These are phyloP conservation scores for Habropoda laboriosa DNA, from an alignment of 1,140 invertebrate genomes.

Conservation along the genomic window DNA sequence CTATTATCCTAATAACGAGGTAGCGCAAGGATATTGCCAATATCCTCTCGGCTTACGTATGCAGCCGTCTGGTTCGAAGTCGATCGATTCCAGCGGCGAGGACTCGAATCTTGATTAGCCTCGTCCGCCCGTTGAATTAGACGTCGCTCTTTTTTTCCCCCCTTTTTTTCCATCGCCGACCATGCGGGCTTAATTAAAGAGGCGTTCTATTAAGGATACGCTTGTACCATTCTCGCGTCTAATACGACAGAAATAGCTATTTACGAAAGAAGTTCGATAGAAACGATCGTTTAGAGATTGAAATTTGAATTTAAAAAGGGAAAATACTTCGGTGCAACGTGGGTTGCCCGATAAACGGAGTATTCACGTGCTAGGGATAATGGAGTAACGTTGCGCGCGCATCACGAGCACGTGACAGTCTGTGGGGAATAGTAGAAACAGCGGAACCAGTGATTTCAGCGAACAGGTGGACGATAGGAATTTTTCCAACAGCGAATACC, in stretches of 20 bases:
- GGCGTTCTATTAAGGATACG: conserved; percentile 62
- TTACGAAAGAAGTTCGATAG: too few species aligned
- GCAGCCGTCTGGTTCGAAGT: conserved; percentile 1
- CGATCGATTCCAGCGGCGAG: conserved; percentile 44
- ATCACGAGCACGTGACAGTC: not conserved
- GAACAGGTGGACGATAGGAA: not conserved
- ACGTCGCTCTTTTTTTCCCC: conserved; percentile 50
- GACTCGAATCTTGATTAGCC: conserved; percentile 42
- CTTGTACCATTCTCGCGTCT: too few species aligned
- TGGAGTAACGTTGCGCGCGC: not conserved
- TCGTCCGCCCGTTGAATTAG: conserved; percentile 44
- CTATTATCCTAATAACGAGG: conserved; percentile 32
- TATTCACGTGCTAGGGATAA: not conserved
- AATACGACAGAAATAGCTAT: too few species aligned
- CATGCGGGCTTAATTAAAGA: conserved; percentile 77
- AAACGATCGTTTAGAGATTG: too few species aligned
- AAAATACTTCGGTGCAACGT: too few species aligned
- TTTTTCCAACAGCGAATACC: too few species aligned
- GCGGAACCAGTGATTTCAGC: too few species aligned
- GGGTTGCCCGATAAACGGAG: too few species aligned
- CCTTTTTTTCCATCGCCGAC: conserved; percentile 53
- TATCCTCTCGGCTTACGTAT: conserved; percentile 27
- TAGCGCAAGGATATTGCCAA: conserved; percentile 28
- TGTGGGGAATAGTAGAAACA: not conserved
- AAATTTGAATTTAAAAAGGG: not conserved